Conservation (phyloP, 2,888 invertebrate species). For the Rutpela maculata region DNA sequence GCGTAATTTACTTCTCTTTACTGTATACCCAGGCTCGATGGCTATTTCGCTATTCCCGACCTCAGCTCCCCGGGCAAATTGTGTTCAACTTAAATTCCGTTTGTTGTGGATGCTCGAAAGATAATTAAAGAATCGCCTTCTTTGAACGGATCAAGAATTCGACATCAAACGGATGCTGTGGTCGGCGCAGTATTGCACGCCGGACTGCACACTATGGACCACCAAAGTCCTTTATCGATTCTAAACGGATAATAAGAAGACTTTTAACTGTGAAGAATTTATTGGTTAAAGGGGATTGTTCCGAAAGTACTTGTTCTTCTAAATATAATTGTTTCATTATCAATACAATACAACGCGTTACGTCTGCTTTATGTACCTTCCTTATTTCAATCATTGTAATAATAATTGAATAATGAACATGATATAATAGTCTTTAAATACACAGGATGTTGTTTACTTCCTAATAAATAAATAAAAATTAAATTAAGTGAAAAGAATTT, state of each 20-base stretch:
- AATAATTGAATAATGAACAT: too few species aligned
- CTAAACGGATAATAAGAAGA: slow-evolving; percentile 31
- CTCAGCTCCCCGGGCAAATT: slow-evolving; percentile 27
- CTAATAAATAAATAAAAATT: too few species aligned
- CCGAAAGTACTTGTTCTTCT: not conserved
- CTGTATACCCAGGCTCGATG: slow-evolving; percentile 19
- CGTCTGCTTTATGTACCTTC: too few species aligned
- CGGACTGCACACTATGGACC: slow-evolving; percentile 48
- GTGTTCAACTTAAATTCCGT: slow-evolving; percentile 41
- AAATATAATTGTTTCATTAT: not conserved
- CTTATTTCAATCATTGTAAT: too few species aligned
- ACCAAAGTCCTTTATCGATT: slow-evolving; percentile 43
- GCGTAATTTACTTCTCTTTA: slow-evolving; percentile 46
- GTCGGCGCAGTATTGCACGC: slow-evolving; percentile 47
- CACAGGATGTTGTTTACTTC: too few species aligned
- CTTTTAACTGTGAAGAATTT: slow-evolving; percentile 16
- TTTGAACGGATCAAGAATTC: slow-evolving; percentile 48
- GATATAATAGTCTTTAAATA: too few species aligned
- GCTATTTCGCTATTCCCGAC: slow-evolving; percentile 10
- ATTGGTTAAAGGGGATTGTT: slow-evolving; percentile 25
- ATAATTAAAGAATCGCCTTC: slow-evolving; percentile 51
- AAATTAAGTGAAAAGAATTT: too few species aligned
- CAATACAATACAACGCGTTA: not conserved
- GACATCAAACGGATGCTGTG: slow-evolving; percentile 51
- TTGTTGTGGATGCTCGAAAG: slow-evolving; percentile 44